A percentile compares a stretch with the other conserved stretches of the same genome.
Evolutionary conservation across 2,888 invertebrate species (phyloP).

Genomic region (Sesia apiformis): DNA sequence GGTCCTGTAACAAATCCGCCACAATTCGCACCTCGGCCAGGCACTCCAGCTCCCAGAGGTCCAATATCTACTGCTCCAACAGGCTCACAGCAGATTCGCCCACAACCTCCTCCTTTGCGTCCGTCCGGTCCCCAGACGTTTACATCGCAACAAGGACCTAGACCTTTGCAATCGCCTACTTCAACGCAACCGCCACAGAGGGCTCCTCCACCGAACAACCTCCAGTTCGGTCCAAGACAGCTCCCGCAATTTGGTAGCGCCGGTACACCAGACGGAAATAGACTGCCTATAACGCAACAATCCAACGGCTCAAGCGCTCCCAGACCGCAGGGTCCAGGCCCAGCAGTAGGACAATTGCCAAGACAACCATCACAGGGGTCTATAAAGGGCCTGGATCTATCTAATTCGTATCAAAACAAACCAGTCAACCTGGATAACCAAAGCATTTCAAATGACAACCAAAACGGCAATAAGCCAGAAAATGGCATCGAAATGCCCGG

Average conservation of each 20-base stretch:
- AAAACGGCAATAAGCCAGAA: conserved; percentile 46
- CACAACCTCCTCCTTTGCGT: conserved; percentile 37
- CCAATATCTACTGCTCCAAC: conserved; percentile 35
- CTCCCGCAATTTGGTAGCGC: conserved; percentile 38
- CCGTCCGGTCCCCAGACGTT: conserved; percentile 54
- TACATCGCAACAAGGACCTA: conserved; percentile 42
- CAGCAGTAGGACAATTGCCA: conserved; percentile 30
- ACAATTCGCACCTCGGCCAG: conserved; percentile 47
- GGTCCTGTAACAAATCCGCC: conserved; percentile 49
- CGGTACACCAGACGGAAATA: conserved; percentile 48
- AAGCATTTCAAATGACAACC: conserved; percentile 38
- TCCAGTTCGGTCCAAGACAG: conserved; percentile 67
- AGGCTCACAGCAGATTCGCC: conserved; percentile 40
- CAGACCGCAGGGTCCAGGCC: conserved; percentile 34
- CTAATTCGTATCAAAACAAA: conserved; percentile 43
- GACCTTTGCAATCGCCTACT: conserved; percentile 42
- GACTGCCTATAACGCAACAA: conserved; percentile 28
- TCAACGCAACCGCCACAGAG: conserved; percentile 44
- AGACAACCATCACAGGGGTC: conserved; percentile 63
- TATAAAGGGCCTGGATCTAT: conserved; percentile 46
- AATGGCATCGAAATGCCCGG: conserved; percentile 52
- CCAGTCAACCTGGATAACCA: conserved; percentile 64
- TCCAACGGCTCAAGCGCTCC: conserved; percentile 31
- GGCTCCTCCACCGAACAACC: conserved; percentile 59
- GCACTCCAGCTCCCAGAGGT: conserved; percentile 38